These are phyloP conservation scores for Bombyx mandarina DNA, from an alignment of 1,140 invertebrate species.

Conservation along the genomic window DNA sequence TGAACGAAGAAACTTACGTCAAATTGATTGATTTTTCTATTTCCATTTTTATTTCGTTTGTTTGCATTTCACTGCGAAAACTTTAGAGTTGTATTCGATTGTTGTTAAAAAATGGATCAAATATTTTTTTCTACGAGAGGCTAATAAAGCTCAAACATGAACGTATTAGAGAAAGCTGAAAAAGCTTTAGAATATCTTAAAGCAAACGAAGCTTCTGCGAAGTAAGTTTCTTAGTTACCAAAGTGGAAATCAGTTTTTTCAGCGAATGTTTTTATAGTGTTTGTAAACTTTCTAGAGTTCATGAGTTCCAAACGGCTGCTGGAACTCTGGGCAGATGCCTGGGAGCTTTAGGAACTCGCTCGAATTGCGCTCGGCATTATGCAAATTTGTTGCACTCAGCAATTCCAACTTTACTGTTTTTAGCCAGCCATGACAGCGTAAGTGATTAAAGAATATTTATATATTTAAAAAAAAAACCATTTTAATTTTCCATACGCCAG, in stretches of 20 bases:
- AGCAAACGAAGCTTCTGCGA: slow-evolving; percentile 45
- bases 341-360: slow-evolving; percentile 52
- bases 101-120: slow-evolving; percentile 15
- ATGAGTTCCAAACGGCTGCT: slow-evolving; percentile 60
- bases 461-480: not conserved
- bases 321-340: slow-evolving; percentile 58
- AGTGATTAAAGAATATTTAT: slow-evolving; percentile 22
- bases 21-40: slow-evolving; percentile 3
- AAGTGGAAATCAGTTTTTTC: slow-evolving; percentile 6
- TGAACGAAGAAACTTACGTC: slow-evolving; percentile 21
- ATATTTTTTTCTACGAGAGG: slow-evolving; percentile 5
- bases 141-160: slow-evolving; percentile 41
- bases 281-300: slow-evolving; percentile 37
- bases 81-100: slow-evolving; percentile 9
- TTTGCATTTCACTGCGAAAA: slow-evolving; percentile 25
- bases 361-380: slow-evolving; percentile 58
- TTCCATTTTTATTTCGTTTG: slow-evolving; percentile 14
- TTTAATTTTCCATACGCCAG: too few relatives aligned
- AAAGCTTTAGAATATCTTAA: slow-evolving; percentile 65
- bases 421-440: slow-evolving; percentile 65
- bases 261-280: slow-evolving; percentile 14
- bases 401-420: slow-evolving; percentile 48
- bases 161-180: slow-evolving; percentile 64
- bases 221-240: slow-evolving; percentile 39
- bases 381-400: slow-evolving; percentile 55